Evolutionary conservation across 2,888 invertebrate genomes (phyloP).

Genomic region (Mamestra brassicae): DNA sequence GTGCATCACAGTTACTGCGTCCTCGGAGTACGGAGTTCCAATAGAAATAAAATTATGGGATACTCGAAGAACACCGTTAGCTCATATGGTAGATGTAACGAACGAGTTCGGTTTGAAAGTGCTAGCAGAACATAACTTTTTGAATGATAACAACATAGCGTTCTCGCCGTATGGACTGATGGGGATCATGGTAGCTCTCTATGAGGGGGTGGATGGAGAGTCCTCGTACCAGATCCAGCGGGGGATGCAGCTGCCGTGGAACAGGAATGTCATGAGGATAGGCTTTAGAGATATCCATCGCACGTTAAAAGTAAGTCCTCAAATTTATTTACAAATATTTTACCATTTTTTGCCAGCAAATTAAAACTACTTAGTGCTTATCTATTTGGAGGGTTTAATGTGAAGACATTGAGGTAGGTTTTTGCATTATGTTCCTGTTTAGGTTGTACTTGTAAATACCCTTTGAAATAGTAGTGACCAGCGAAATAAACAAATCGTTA

Average conservation of each 20-base stretch:
- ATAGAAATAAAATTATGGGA: slow-evolving; percentile 88
- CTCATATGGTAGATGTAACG: slow-evolving; percentile 95
- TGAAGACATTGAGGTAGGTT: slow-evolving; percentile 1
- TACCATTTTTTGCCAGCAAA: background rate
- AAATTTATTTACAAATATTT: background rate
- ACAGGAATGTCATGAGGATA: slow-evolving; percentile 93
- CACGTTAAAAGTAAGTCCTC: slow-evolving; percentile 93
- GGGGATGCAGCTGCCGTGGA: slow-evolving; percentile 93
- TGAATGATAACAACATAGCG: slow-evolving; percentile 95
- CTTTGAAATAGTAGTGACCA: slow-evolving; percentile 11
- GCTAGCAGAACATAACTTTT: slow-evolving; percentile 93
- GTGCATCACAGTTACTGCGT: slow-evolving; percentile 64
- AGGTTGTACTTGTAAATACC: slow-evolving; percentile 3
- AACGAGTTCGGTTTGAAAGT: slow-evolving; percentile 94
- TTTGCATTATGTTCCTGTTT: background rate
- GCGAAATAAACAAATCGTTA: slow-evolving; percentile 29
- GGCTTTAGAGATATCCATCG: slow-evolving; percentile 96
- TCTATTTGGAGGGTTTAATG: background rate
- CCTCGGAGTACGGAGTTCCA: slow-evolving; percentile 81
- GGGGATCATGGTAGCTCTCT: slow-evolving; percentile 95
- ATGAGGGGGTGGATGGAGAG: slow-evolving; percentile 94
- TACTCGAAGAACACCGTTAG: slow-evolving; percentile 90
- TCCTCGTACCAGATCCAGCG: slow-evolving; percentile 94
- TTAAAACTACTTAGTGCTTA: background rate
- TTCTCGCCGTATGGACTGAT: slow-evolving; percentile 96